Conservation (phyloP, 2,113 vertebrate genomes). For the Pollachius pollachius region DNA sequence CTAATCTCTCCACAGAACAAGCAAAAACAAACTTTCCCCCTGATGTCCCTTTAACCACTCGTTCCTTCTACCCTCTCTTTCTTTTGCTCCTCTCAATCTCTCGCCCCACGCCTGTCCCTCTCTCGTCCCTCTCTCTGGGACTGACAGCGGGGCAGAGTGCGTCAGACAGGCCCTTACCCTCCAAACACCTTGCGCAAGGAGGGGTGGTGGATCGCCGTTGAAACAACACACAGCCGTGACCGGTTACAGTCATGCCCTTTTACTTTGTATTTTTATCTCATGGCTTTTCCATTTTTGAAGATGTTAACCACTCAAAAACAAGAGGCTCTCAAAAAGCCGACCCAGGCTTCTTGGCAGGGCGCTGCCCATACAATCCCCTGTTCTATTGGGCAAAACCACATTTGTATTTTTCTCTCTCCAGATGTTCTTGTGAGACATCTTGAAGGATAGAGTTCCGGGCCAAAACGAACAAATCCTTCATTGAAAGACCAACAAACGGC, state of each 20-base stretch:
- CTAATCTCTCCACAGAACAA: neutral
- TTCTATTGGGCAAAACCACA: constrained; percentile 37
- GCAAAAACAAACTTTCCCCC: neutral
- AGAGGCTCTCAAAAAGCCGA: constrained; percentile 2
- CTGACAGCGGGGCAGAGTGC: constrained; percentile 7
- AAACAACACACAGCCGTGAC: constrained; percentile 40
- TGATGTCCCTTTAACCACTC: neutral
- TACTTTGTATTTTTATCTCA: neutral
- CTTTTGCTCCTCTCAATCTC: neutral
- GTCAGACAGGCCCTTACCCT: neutral
- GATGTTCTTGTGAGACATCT: constrained; percentile 49
- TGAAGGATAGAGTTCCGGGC: constrained; percentile 26
- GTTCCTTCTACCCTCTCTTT: neutral
- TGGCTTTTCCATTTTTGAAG: constrained; percentile 5
- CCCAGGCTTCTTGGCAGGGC: constrained; percentile 4
- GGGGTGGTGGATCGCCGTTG: constrained; percentile 14
- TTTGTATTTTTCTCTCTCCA: constrained; percentile 39
- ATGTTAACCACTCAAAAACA: constrained; percentile 2
- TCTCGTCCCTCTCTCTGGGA: neutral
- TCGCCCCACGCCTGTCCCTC: neutral
- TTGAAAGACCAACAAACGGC: constrained; percentile 35
- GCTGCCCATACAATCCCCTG: constrained; percentile 31
- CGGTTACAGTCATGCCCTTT: constrained; percentile 12
- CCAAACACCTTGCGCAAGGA: neutral
- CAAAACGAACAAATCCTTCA: constrained; percentile 45